Evolutionary conservation across 1,140 invertebrate genomes (phyloP).

Genomic region (Listronotus oregonensis): DNA sequence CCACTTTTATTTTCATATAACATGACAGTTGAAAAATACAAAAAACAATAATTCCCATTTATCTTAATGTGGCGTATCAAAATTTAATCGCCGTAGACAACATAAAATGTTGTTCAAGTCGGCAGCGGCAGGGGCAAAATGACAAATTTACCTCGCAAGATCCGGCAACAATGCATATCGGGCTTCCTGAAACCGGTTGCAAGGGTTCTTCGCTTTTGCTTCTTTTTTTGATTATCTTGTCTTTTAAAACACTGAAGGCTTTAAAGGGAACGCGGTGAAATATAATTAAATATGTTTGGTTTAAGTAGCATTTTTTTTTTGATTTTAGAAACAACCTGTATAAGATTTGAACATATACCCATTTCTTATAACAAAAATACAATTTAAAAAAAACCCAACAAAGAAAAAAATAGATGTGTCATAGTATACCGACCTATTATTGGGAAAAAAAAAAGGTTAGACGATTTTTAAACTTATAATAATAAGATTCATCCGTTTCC

Average conservation of each 20-base stretch:
- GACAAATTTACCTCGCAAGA: constrained; percentile 9
- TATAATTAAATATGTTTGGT: constrained; percentile 17
- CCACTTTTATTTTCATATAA: neutral
- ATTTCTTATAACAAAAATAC: too few relatives aligned
- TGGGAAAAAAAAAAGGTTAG: too few relatives aligned
- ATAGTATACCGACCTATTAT: too few relatives aligned
- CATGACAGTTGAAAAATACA: neutral
- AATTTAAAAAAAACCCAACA: too few relatives aligned
- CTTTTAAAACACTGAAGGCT: neutral
- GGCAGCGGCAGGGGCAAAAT: constrained; percentile 21
- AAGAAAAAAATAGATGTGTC: too few relatives aligned
- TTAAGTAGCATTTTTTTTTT: too few relatives aligned
- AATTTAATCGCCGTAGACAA: constrained; percentile 18
- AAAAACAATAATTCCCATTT: constrained; percentile 9
- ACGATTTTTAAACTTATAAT: too few relatives aligned
- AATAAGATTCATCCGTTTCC: too few relatives aligned
- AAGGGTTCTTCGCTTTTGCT: constrained; percentile 17
- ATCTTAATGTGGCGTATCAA: constrained; percentile 27
- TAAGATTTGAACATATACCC: too few relatives aligned
- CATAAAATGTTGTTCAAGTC: constrained; percentile 17
- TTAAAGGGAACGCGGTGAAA: constrained; percentile 25
- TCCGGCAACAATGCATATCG: constrained; percentile 12
- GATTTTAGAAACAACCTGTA: too few relatives aligned
- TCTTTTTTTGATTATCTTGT: constrained; percentile 19
- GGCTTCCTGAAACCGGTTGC: constrained; percentile 7